Evolutionary conservation across 2,888 invertebrate species (phyloP), one percentile per base, ranked within the genome.

Genomic region (Drosophila mimica): DNA sequence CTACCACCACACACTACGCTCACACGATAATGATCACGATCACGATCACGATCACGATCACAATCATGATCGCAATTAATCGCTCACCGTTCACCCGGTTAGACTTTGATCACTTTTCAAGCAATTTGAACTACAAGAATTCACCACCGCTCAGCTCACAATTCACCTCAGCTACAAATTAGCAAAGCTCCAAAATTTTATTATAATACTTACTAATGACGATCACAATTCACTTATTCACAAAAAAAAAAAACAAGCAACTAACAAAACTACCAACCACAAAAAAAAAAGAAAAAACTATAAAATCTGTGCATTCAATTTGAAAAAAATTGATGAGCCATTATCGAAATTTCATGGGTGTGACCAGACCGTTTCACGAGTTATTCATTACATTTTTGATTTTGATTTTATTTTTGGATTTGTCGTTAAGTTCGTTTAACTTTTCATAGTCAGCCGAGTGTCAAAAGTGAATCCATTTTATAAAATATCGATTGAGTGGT

Each of bases 401-500:
- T 78, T 58, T 74, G 60, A 25, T 25, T 25, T 25, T 25, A 25
- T 25, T 25, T 25, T 25, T 60, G 31, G 49, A 52, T 46, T 38
- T 49, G 61, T 20, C 74, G 38, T 49, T 70, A 36, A 67, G 54
- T 69, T 70, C n/a, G 25, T 20, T 52, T 13, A 70, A 68, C 67
- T 80, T 83, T 74, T 67, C 76, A 75, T 81, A 69, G 83, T 67
- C 72, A 80, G 76, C 13, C 66, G 36, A 69, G 61, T 59, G 61
- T 64, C 49, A 54, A 66, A 70, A 71, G 65, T 68, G 61, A 61
- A 66, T 64, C 53, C 72, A 91, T 80, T 89, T 77, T 88, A 92
- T 92, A 92, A 93, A 93, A 92, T 92, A 92, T 93, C 92, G 93
- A 93, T 93, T 92, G 91, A 92, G 91, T 92, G 90, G 91, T 91